Evolutionary conservation across 2,888 invertebrate species (phyloP), one percentile per base, ranked within the genome.

Genomic region (Drosophila greeni): DNA sequence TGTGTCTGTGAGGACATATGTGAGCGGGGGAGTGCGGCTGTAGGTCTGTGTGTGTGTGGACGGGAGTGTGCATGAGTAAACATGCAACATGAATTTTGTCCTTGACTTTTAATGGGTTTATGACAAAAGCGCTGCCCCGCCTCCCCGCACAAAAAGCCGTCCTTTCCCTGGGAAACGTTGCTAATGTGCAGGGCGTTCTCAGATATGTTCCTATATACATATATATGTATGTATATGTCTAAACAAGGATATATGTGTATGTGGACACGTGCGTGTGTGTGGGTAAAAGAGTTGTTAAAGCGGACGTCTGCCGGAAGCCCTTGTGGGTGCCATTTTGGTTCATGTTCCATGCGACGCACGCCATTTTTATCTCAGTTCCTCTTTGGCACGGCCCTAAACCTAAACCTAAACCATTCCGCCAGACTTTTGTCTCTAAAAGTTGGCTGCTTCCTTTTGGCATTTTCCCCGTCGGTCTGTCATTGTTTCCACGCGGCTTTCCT

Each of bases 41-140:
- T n/a, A 5, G 6, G 45, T 70, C 45, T 69, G 59, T 43, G 24
- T 51, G 26, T 43, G 23, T 58, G 42, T 61, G 42, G 45, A 54
- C 39, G 68, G 45, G 39, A 43, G 55, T 74, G 58, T 73, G 70
- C 64, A 65, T 76, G 70, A 66, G 71, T 75, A 78, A 78, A 81
- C 79, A 76, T 82, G 82, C 82, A 84, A 83, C 85, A 85, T 84
- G 83, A 77, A 84, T 80, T 82, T 77, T 52, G 85, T 71, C 84
- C 85, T 84, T 84, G 85, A 84, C 85, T 84, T 84, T 82, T 84
- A 84, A 84, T 84, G 85, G 84, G 82, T 73, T 84, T 78, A 79
- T 83, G 85, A 84, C 84, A 82, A 82, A 84, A 84, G 70, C 72
- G 71, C 55, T 72, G 71, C 70, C 71, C 70, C 71, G 65, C 57